Conservation (phyloP, 2,888 invertebrate species). For the Geophilus truncorum region DNA sequence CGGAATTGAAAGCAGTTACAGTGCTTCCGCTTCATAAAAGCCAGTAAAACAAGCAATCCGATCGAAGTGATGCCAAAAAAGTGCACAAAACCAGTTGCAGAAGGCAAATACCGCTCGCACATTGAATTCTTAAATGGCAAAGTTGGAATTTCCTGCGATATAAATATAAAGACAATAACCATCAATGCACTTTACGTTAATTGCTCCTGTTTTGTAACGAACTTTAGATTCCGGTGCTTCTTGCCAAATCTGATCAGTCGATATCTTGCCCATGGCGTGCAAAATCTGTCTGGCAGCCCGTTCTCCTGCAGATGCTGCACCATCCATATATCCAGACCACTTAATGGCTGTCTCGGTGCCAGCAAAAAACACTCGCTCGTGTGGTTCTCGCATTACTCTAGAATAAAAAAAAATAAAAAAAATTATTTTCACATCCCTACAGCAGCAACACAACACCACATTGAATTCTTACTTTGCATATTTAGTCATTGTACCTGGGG, state of each 20-base stretch:
- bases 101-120: neutral
- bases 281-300: constrained; percentile 42
- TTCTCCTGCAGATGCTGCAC: constrained; percentile 45
- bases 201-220: too few relatives aligned
- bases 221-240: neutral
- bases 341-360: constrained; percentile 47
- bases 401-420: too few relatives aligned
- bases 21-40: neutral
- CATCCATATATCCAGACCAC: constrained; percentile 48
- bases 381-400: too few relatives aligned
- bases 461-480: constrained; percentile 44
- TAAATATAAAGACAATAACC: too few relatives aligned
- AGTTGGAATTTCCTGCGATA: neutral
- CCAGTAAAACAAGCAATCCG: neutral
- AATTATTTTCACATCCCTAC: too few relatives aligned
- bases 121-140: neutral
- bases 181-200: too few relatives aligned
- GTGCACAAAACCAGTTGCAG: neutral
- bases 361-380: too few relatives aligned
- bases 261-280: neutral
- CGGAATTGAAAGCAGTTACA: neutral
- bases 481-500: constrained; percentile 46
- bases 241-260: neutral
- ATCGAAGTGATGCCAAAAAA: neutral
- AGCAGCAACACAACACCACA: too few relatives aligned